Evolutionary conservation across 2,797 vertebrate species (phyloP), one percentile per base, ranked within the genome.

Genomic region (Fistularia commersonii): DNA sequence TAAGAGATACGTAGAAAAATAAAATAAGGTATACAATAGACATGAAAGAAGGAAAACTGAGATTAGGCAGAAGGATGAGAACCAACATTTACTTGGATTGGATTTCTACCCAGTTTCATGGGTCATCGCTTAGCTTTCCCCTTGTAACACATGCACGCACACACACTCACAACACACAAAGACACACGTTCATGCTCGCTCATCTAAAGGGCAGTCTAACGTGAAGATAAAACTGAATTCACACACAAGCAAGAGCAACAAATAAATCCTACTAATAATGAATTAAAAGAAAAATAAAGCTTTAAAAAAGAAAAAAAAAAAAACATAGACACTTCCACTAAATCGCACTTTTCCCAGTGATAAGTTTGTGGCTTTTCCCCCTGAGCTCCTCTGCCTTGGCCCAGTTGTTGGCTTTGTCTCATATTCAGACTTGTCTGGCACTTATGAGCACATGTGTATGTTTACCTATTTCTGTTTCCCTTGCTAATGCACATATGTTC

Each of bases 31-130:
- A 11, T 3, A 23, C n/a, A 41, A 12, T 8, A 41, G 45, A 48
- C 43, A 42, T 47, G 15, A 45, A 32, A 13, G 3, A 33, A 34
- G 31, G 32, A 14, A 14, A 45, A 51, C 45, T 32, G 3, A 36
- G 41, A 23, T 44, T 14, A 32, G 38, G 36, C 13, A 32, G 32
- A 7, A 40, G 8, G 14, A n/a, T 35, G 49, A 8, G 56, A 35
- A 23, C 32, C 5, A 54, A 48, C 66, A 77, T 75, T 79, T 57
- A 68, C 61, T 72, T 64, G 67, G 82, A 76, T 88, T 76, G 47
- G 58, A 66, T 88, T 88, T 84, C 86, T 58, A 44, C 56, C 48
- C 49, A 32, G 68, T 82, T 82, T 76, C 66, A 81, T 23, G 56
- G 72, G 49, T 84, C 77, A 66, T 49, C 15, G 41, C 58, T 69